Evolutionary conservation across 2,888 invertebrate species (phyloP).

Genomic region (Hydroisotoma schaefferi): DNA sequence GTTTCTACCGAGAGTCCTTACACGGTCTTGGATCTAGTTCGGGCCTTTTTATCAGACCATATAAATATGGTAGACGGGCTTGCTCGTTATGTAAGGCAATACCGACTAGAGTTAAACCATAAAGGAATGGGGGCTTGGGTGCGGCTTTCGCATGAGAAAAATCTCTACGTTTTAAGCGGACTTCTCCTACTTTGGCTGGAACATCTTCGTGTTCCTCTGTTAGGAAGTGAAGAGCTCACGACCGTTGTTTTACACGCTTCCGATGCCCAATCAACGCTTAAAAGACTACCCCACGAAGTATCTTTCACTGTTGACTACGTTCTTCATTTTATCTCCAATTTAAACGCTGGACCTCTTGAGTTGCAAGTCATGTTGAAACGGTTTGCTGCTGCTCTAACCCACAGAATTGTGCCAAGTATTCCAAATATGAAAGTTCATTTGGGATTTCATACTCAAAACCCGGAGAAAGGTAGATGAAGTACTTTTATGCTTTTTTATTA

Average conservation of each 20-base stretch:
- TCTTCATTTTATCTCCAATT: constrained; percentile 46
- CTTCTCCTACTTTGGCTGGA: constrained; percentile 75
- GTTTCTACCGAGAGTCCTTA: constrained; percentile 37
- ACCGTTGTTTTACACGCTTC: constrained; percentile 62
- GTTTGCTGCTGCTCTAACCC: constrained; percentile 46
- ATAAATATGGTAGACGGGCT: constrained; percentile 58
- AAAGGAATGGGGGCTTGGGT: constrained; percentile 62
- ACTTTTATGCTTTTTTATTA: background rate
- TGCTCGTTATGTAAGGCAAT: constrained; percentile 50
- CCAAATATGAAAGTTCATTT: constrained; percentile 31
- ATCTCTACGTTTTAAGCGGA: constrained; percentile 61
- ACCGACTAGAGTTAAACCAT: constrained; percentile 65
- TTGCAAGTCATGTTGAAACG: constrained; percentile 39
- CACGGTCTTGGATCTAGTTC: constrained; percentile 51
- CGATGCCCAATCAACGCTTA: constrained; percentile 62
- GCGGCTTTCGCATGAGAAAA: constrained; percentile 63
- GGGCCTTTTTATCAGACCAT: constrained; percentile 62
- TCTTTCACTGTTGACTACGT: constrained; percentile 44
- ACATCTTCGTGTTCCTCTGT: constrained; percentile 64
- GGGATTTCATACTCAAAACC: constrained; percentile 46
- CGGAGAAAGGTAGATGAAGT: constrained; percentile 41
- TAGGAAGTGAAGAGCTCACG: constrained; percentile 65
- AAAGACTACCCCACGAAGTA: constrained; percentile 42
- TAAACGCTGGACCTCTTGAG: constrained; percentile 35
- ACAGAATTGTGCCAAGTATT: constrained; percentile 46